Base-by-base conservation (phyloP, 2,888 invertebrate genomes). In the Gerosis bhagava region DNA sequence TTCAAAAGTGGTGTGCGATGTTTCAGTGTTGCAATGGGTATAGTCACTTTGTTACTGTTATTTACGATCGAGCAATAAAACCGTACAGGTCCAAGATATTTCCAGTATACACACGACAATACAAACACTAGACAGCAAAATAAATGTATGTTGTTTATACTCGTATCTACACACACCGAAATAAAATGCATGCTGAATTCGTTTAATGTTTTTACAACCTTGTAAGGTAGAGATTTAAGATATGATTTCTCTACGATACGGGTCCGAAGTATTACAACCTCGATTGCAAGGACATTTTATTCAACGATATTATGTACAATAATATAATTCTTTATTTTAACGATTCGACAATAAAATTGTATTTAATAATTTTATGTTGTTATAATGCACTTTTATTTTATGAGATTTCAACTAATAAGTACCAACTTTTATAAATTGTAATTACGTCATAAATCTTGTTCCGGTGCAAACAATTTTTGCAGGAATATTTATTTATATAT, bases 141-240 rank as follows among this genome's bases (percentile, higher is more conserved):
- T 37, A 45, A 24, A 45, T 39, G 25, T 25, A 44, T 21, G 36
- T 29, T 11, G 32, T 31, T 17, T 17, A 22, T 43, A 31, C 22
- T 5, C 15, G 1, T n/a, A 15, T 3, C 13, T 31, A 32, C n/a
- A 32, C 16, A 31, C 37, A 45, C 37, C 29, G 25, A 24, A 46
- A 46, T 37, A 46, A 46, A 39, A 39, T 46, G 37, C 32, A 46
- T 10, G 45, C 37, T 37, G 45, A 36, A 31, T 37, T 39, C 25
- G 45, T 46, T 19, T 39, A 37, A 36, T 29, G 45, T 15, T 37
- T 44, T 47, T 50, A 41, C 50, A 53, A 56, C 51, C 50, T 58
- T 56, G 49, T 49, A 39, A 48, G 49, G 52, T 51, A 21, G 53
- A 57, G 54, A 56, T 56, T 53, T 49, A 32, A 50, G 45, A 39